Evolutionary conservation across 2,113 vertebrate genomes (phyloP).

Genomic region (Oceanodroma tethys): DNA sequence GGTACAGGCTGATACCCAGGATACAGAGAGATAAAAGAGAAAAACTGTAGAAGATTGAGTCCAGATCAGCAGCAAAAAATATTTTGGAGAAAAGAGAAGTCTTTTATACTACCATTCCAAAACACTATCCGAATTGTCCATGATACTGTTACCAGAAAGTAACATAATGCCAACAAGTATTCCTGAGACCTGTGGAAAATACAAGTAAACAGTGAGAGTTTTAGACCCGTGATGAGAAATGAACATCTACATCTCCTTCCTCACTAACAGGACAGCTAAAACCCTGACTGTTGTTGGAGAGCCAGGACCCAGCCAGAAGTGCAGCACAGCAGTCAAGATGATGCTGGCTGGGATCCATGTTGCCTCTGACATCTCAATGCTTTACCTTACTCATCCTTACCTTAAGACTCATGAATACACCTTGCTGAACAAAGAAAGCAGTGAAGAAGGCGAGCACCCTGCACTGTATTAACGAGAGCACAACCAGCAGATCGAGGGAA

Average conservation of each 20-base stretch:
- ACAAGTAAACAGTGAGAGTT: neutral
- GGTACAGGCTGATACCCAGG: neutral
- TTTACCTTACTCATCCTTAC: neutral
- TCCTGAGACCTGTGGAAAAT: neutral
- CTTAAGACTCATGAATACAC: neutral
- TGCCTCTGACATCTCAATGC: neutral
- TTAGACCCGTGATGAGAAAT: neutral
- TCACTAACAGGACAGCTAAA: neutral
- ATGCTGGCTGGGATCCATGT: neutral
- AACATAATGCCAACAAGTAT: neutral
- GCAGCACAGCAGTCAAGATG: neutral
- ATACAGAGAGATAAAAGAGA: neutral
- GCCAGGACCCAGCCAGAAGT: neutral
- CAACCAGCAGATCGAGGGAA: neutral
- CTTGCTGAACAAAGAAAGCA: neutral
- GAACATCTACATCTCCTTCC: neutral
- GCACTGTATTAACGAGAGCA: neutral
- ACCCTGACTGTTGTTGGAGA: neutral
- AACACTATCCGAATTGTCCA: neutral
- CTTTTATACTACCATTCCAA: neutral
- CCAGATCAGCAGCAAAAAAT: neutral
- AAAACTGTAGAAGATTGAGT: neutral
- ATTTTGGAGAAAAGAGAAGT: neutral
- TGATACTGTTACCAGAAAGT: neutral
- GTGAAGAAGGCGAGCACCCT: neutral